Conservation (phyloP, 2,888 invertebrate species). For the Eubasilissa splendida region DNA sequence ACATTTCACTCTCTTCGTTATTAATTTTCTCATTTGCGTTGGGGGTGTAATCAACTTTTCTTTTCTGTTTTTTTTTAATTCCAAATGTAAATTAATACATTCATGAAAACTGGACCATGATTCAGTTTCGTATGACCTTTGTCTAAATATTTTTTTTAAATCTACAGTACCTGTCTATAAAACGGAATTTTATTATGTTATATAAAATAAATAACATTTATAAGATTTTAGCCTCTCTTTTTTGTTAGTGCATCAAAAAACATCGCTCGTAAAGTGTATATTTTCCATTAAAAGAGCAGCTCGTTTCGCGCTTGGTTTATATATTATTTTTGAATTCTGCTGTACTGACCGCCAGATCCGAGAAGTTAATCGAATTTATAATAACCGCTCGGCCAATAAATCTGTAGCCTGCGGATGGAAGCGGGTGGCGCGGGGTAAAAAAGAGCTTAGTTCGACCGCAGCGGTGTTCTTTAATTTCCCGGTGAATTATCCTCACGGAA, state of each 20-base stretch:
- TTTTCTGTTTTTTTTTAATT: slow-evolving; percentile 9
- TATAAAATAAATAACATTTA: neutral
- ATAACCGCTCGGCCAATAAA: neutral
- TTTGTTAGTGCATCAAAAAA: no score
- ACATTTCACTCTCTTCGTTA: slow-evolving; percentile 7
- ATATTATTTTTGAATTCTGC: neutral
- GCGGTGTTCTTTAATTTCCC: slow-evolving; percentile 11
- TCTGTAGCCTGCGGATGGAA: neutral
- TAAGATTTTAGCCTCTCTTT: no score
- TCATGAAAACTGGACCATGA: neutral
- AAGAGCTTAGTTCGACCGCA: neutral
- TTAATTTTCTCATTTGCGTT: slow-evolving; percentile 23
- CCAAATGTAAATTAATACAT: slow-evolving; percentile 9
- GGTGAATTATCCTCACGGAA: slow-evolving; percentile 30
- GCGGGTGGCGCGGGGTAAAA: neutral
- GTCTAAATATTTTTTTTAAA: no score
- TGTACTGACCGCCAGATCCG: neutral
- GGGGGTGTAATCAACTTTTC: slow-evolving; percentile 20
- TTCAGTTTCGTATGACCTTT: no score
- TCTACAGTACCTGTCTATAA: neutral
- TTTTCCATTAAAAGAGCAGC: no score
- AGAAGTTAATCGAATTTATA: slow-evolving; percentile 19
- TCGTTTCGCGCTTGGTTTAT: neutral
- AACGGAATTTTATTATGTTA: neutral
- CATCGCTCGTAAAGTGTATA: no score